Evolutionary conservation across 2,113 vertebrate genomes (phyloP), one percentile per base, ranked within the genome.

Genomic region (Myiagra hebetior): DNA sequence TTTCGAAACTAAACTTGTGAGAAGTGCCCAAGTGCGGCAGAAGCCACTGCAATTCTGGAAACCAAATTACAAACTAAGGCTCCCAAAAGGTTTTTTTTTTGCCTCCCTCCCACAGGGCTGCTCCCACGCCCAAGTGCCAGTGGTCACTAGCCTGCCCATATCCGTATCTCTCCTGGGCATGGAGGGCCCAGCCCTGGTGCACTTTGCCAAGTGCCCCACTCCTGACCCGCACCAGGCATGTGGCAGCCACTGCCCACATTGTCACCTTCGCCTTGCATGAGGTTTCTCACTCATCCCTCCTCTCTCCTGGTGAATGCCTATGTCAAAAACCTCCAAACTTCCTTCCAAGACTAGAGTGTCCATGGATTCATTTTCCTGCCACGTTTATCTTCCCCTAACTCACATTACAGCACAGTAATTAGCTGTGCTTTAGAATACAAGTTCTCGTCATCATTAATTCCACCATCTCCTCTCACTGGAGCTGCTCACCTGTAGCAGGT

Each of bases 181-280:
- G 0, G 8, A 28, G 13, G 35, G 16, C 20, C 8, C 63, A 73
- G 55, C 33, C 19, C 28, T 18, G 18, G 17, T 10, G 49, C 27
- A 39, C 23, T n/a, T 18, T 11, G 19, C 33, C 1, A 49, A 63
- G 23, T 12, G 53, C 18, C 27, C 33, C 23, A 3, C 22, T 52
- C 47, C 46, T 44, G 42, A 65, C 9, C 28, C 3, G 0, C 24
- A 20, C 1, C 42, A 26, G 7, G 21, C 9, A 6, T 0, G 0
- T 5, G 22, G 39, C 67, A 73, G 28, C 30, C 26, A 13, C 68
- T 33, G 18, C 60, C 68, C 39, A 42, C 17, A 19, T 0, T 3
- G 6, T 8, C 27, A 22, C 15, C 42, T 55, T 6, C 5, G 13
- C 35, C 15, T 69, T 20, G 18, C 7, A 1, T 2, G 10, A 77